phyloP scores from a whole-genome alignment of 2,113 vertebrate genomes.

The Sphyrna mokarran region DNA sequence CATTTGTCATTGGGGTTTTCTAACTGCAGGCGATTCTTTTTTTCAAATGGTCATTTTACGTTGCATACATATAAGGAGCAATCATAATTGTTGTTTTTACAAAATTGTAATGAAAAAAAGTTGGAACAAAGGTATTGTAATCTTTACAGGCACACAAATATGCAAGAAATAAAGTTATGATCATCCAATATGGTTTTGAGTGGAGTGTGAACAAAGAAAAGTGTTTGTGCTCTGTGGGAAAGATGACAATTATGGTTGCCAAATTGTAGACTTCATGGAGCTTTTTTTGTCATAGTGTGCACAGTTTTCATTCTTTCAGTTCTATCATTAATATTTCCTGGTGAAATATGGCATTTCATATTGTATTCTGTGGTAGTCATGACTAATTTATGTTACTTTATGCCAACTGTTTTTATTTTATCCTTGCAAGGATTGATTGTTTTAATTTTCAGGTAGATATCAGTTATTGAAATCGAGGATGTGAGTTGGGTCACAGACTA shows the following conservation, averaged over 20 bases:
- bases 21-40: neutral
- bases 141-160: neutral
- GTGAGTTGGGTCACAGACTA: neutral
- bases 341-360: neutral
- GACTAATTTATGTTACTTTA: slow-evolving; percentile 9
- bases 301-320: slow-evolving; percentile 8
- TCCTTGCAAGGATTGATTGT: neutral
- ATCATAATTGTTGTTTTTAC: slow-evolving; percentile 27
- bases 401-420: neutral
- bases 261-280: neutral
- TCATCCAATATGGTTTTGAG: neutral
- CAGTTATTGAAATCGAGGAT: neutral
- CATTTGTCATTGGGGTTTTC: slow-evolving; percentile 40
- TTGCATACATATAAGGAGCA: slow-evolving; percentile 5
- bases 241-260: slow-evolving; percentile 35
- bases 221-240: neutral
- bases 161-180: neutral
- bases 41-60: neutral
- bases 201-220: neutral
- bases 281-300: slow-evolving; percentile 19
- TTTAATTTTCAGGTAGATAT: neutral
- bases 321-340: neutral
- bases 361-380: slow-evolving; percentile 22
- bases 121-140: neutral
- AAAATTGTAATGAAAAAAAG: neutral